Percentiles rank a stretch among this genome's conserved stretches.
Evolutionary conservation across 2,113 vertebrate genomes (phyloP).

Genomic region (Anolis sagrei): DNA sequence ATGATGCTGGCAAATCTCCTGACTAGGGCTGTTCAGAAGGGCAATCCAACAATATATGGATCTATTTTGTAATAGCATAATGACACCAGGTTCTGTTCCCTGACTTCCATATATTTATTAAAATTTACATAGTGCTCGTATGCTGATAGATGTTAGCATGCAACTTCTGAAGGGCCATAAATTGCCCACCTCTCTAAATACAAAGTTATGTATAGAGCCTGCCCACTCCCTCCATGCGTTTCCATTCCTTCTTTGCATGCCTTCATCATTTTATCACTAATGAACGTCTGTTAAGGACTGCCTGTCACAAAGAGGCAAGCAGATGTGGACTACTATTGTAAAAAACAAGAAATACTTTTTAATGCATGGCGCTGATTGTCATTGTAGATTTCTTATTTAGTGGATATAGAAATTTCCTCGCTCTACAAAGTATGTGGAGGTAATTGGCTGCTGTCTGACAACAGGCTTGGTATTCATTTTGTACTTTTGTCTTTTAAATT

Average conservation of each 20-base stretch:
- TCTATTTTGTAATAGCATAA: not conserved
- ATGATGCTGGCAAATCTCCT: no score
- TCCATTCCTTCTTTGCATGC: not conserved
- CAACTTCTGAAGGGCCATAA: not conserved
- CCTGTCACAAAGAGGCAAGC: not conserved
- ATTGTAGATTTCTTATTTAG: not conserved
- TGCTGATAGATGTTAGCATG: not conserved
- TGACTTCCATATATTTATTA: not conserved
- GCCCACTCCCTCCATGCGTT: no score
- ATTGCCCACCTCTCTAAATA: not conserved
- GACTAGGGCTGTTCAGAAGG: no score
- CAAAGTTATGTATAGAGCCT: not conserved
- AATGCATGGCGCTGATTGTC: not conserved
- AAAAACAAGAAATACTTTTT: not conserved
- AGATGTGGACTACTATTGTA: not conserved
- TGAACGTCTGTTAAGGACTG: not conserved
- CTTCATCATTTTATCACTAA: not conserved
- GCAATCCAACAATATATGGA: not conserved
- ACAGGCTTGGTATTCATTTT: slow-evolving; percentile 11
- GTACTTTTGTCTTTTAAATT: not conserved
- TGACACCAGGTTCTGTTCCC: not conserved
- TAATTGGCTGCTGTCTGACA: slow-evolving; percentile 14
- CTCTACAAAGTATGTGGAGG: not conserved
- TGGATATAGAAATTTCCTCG: slow-evolving; percentile 3
- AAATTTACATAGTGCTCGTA: not conserved